A percentile compares a stretch with the other conserved stretches of the same genome.
These are phyloP conservation scores for Microcebus ravelobensis DNA, from an alignment of 2,113 vertebrate species.

Conservation along the genomic window DNA sequence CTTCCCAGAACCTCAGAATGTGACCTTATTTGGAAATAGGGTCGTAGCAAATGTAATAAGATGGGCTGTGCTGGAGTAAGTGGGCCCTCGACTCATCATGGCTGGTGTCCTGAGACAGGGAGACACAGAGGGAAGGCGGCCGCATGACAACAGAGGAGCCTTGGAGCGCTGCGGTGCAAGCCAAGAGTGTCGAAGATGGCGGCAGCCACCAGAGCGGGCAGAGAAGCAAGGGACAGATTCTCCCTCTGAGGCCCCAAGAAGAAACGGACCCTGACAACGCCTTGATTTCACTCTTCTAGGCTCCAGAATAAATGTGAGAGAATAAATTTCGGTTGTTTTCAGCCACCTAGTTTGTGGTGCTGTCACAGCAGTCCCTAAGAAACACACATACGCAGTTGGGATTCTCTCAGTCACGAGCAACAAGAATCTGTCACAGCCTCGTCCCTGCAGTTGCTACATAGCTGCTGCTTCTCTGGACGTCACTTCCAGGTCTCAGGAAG, in stretches of 20 bases:
- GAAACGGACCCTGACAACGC: too few species aligned
- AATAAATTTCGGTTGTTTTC: neutral
- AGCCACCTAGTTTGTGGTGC: neutral
- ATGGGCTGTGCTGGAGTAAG: too few species aligned
- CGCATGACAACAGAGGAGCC: neutral
- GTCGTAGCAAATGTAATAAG: neutral
- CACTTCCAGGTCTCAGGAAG: neutral
- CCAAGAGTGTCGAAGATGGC: neutral
- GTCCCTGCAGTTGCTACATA: fast-evolving
- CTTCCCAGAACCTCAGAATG: neutral
- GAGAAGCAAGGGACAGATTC: neutral
- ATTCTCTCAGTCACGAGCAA: fast-evolving
- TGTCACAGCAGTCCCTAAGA: neutral
- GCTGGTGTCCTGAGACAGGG: neutral
- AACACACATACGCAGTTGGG: fast-evolving
- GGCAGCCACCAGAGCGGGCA: neutral
- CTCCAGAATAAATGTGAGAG: neutral
- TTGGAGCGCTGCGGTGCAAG: fast-evolving
- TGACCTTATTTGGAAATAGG: neutral
- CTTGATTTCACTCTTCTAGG: neutral
- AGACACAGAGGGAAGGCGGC: neutral
- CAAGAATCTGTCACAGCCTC: fast-evolving
- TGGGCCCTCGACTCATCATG: neutral
- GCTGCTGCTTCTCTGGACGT: neutral
- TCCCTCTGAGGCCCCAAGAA: neutral